Evolutionary conservation across 2,113 vertebrate genomes (phyloP).

Genomic region (Progne subis): DNA sequence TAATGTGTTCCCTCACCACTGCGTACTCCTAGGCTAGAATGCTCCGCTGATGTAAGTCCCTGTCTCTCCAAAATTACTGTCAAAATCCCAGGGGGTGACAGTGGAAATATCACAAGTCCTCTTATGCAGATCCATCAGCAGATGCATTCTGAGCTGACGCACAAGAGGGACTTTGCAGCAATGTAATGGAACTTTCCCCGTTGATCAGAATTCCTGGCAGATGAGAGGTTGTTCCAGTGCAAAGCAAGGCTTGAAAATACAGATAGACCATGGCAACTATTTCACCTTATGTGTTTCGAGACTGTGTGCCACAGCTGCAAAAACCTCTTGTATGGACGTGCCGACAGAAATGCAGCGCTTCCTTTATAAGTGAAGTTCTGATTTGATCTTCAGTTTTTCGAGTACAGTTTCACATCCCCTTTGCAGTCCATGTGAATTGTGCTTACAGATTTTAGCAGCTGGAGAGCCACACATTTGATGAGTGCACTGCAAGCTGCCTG

Average conservation of each 20-base stretch:
- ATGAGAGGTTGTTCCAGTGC: not conserved
- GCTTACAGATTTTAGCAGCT: not conserved
- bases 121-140: slow-evolving; percentile 29
- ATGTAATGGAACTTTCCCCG: not conserved
- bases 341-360: not conserved
- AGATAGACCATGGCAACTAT: not conserved
- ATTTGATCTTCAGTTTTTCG: not conserved
- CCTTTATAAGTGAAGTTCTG: not conserved
- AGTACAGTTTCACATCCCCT: not conserved
- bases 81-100: not conserved
- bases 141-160: not conserved
- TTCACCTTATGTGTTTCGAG: not conserved
- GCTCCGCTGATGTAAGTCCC: not conserved
- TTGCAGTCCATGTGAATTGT: not conserved
- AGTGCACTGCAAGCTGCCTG: not conserved
- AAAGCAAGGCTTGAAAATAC: not conserved
- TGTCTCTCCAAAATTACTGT: slow-evolving; percentile 30
- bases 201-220: not conserved
- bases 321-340: not conserved
- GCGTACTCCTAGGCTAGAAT: not conserved
- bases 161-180: not conserved
- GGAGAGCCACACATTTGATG: not conserved
- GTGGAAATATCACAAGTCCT: slow-evolving; percentile 23
- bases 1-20: not conserved
- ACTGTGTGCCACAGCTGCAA: not conserved